These are phyloP conservation scores for Prunella fulvescens DNA, from an alignment of 2,113 vertebrate species.

Conservation along the genomic window DNA sequence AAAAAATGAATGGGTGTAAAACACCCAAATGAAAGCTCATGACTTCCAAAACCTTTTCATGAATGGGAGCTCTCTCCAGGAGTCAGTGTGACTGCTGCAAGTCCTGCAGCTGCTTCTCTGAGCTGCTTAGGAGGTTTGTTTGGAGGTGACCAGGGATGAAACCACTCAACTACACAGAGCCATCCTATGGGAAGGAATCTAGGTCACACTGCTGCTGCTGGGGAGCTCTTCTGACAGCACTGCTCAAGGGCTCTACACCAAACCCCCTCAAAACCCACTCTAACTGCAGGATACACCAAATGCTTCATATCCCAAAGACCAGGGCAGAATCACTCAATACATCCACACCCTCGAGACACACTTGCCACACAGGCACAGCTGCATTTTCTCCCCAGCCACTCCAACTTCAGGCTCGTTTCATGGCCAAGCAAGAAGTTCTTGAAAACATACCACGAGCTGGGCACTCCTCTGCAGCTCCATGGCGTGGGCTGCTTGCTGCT, in stretches of 20 bases:
- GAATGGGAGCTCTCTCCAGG: not conserved
- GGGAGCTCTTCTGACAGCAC: not conserved
- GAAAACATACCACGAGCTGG: conserved; percentile 79
- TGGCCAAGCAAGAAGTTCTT: not conserved
- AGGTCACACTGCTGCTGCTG: not conserved
- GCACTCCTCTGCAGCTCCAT: conserved; percentile 93
- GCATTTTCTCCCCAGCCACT: not conserved
- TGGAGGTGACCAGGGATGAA: not conserved
- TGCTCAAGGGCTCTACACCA: not conserved
- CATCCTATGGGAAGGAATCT: not conserved
- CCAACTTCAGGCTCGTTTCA: not conserved
- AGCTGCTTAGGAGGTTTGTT: not conserved
- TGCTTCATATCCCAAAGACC: not conserved
- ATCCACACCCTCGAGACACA: not conserved
- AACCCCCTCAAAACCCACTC: not conserved
- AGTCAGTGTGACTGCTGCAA: not conserved
- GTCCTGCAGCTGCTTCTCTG: not conserved
- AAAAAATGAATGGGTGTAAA: not conserved
- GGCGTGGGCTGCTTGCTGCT: conserved; percentile 95
- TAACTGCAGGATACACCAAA: not conserved
- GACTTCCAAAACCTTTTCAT: not conserved
- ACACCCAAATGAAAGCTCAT: not conserved
- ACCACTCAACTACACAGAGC: not conserved
- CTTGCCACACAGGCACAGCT: not conserved
- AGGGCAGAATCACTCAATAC: not conserved